Evolutionary conservation across 2,888 invertebrate species (phyloP).

Genomic region (Ophioninae sp.): DNA sequence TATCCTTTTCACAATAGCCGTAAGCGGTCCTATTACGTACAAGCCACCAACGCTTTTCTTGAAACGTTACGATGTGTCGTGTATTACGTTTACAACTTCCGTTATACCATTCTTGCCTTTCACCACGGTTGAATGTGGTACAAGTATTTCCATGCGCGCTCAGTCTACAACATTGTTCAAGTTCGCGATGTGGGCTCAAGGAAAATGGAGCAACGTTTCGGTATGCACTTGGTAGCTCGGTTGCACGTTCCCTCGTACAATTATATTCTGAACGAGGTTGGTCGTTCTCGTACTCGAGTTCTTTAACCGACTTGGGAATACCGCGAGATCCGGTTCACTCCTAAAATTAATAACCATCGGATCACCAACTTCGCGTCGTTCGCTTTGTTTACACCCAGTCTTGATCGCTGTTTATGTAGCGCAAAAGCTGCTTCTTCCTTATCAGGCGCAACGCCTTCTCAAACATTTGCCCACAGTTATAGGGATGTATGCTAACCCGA

Average conservation of each 20-base stretch:
- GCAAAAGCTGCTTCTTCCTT: background rate
- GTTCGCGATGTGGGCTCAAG: background rate
- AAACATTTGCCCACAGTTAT: background rate
- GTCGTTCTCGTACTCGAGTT: background rate
- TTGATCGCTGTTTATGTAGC: background rate
- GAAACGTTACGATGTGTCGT: background rate
- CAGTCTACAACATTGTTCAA: background rate
- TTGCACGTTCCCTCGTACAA: background rate
- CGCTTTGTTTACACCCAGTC: conserved; percentile 16
- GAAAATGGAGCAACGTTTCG: background rate
- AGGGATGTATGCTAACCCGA: background rate
- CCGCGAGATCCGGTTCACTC: conserved; percentile 11
- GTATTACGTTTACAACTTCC: background rate
- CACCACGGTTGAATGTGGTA: background rate
- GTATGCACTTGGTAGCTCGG: background rate
- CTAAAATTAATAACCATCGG: conserved; percentile 45
- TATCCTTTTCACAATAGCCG: background rate
- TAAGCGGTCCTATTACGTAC: background rate
- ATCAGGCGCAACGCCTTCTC: conserved; percentile 9
- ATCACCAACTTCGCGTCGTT: conserved; percentile 44
- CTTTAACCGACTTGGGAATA: conserved; percentile 1
- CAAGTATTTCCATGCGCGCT: background rate
- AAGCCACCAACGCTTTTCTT: background rate
- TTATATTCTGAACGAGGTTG: conserved; percentile 1
- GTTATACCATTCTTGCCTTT: background rate